Evolutionary conservation across 2,888 invertebrate species (phyloP).

Genomic region (Calameuta idolon): DNA sequence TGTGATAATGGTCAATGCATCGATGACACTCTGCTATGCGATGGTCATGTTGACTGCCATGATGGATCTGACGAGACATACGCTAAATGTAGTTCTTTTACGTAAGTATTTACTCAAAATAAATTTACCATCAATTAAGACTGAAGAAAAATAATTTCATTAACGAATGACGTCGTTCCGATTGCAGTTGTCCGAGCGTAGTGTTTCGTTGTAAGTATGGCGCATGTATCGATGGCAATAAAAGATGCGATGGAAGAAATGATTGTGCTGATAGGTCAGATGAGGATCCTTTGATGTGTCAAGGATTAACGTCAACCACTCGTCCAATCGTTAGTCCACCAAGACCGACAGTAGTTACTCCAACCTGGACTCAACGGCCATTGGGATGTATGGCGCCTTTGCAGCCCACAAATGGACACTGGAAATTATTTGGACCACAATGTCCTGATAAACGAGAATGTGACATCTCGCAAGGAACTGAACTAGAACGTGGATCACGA

Average conservation of each 20-base stretch:
- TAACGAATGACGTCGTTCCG: background rate
- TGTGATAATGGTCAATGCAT: slow-evolving; percentile 57
- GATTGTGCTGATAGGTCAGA: slow-evolving; percentile 67
- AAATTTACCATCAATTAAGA: background rate
- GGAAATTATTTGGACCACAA: slow-evolving; percentile 46
- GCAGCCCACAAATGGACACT: slow-evolving; percentile 51
- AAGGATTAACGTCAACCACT: background rate
- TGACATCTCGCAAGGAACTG: slow-evolving; percentile 23
- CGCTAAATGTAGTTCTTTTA: slow-evolving; percentile 41
- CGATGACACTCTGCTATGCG: slow-evolving; percentile 39
- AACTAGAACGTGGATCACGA: slow-evolving; percentile 46
- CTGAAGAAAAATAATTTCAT: background rate
- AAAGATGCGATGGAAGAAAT: slow-evolving; percentile 56
- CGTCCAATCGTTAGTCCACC: slow-evolving; percentile 1
- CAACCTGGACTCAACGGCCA: slow-evolving; percentile 8
- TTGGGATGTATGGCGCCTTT: slow-evolving; percentile 45
- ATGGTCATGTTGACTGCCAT: slow-evolving; percentile 54
- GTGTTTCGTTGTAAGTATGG: slow-evolving; percentile 65
- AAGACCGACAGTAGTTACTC: slow-evolving; percentile 7
- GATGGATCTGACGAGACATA: slow-evolving; percentile 57
- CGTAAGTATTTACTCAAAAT: slow-evolving; percentile 38
- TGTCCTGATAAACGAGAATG: slow-evolving; percentile 42
- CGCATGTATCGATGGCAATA: slow-evolving; percentile 61
- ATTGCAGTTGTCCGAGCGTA: slow-evolving; percentile 53
- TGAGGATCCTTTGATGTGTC: slow-evolving; percentile 51